A percentile compares a stretch with the other conserved stretches of the same genome.
Conservation (phyloP, 1,140 invertebrate genomes). For the Xylocopa sonorina region DNA sequence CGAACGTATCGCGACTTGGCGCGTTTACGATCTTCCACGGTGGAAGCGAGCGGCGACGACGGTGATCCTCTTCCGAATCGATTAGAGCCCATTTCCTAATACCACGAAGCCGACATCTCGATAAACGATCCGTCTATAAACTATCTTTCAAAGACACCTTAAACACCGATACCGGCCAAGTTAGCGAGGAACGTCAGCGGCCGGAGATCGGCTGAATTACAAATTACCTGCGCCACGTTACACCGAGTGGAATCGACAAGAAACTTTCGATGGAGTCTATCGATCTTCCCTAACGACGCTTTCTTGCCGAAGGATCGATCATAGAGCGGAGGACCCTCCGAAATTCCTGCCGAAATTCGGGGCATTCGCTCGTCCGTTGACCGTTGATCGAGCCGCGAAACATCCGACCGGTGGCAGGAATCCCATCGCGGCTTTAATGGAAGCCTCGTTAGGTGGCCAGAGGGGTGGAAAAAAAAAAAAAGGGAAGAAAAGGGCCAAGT, state of each 20-base stretch:
- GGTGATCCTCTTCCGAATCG: not conserved
- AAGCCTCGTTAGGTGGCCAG: constrained; percentile 64
- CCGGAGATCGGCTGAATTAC: constrained; percentile 37
- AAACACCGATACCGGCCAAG: not conserved
- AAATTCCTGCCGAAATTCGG: not conserved
- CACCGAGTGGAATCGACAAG: constrained; percentile 21
- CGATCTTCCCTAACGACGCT: constrained; percentile 58
- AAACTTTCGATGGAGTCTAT: constrained; percentile 60
- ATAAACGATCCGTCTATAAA: constrained; percentile 35
- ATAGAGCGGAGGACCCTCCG: not conserved
- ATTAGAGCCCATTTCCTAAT: constrained; percentile 1
- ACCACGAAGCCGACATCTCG: not conserved
- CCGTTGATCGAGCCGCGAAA: not conserved
- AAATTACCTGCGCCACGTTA: constrained; percentile 14
- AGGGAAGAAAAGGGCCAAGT: not conserved
- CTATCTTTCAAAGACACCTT: not conserved
- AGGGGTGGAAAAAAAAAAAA: constrained; percentile 45
- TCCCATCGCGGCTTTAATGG: constrained; percentile 59
- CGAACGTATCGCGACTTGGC: not conserved
- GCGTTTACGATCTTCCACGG: not conserved
- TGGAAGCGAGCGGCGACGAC: not conserved
- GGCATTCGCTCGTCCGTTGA: not conserved
- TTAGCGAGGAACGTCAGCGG: constrained; percentile 8
- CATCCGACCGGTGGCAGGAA: not conserved
- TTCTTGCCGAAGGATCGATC: constrained; percentile 44